These are phyloP conservation scores for Sturnira hondurensis DNA, from an alignment of 2,113 vertebrate species.

Conservation along the genomic window DNA sequence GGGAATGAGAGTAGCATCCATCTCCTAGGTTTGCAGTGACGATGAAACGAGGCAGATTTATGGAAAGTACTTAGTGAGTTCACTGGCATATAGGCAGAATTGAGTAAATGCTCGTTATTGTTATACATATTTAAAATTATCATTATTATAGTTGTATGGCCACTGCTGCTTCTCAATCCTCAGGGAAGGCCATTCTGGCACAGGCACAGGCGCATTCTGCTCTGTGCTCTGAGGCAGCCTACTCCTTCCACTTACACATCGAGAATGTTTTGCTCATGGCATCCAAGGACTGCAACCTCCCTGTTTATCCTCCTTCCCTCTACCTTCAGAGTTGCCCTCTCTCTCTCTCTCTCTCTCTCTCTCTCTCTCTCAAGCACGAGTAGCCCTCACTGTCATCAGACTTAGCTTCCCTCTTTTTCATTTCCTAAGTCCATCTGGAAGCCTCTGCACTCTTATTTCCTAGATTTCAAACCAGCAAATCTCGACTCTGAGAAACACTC, in stretches of 20 bases:
- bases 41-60: not conserved
- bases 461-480: not conserved
- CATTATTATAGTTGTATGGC: not conserved
- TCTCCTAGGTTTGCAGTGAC: not conserved
- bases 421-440: not conserved
- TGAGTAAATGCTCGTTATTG: not conserved
- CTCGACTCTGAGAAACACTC: not conserved
- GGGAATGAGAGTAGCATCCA: not conserved
- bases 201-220: not conserved
- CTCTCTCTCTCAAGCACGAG: not conserved
- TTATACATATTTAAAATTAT: not conserved
- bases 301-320: not conserved
- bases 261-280: not conserved
- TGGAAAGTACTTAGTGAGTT: not conserved
- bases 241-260: accelerated
- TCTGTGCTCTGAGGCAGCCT: not conserved
- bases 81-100: not conserved
- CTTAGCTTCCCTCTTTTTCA: not conserved
- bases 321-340: no score
- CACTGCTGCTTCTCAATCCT: not conserved
- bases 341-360: not conserved
- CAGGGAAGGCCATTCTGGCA: not conserved
- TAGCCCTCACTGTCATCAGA: not conserved
- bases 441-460: not conserved
- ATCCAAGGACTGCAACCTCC: not conserved